Base-by-base conservation (phyloP, 2,113 vertebrate genomes). In the Phylloscopus trochiloides region DNA sequence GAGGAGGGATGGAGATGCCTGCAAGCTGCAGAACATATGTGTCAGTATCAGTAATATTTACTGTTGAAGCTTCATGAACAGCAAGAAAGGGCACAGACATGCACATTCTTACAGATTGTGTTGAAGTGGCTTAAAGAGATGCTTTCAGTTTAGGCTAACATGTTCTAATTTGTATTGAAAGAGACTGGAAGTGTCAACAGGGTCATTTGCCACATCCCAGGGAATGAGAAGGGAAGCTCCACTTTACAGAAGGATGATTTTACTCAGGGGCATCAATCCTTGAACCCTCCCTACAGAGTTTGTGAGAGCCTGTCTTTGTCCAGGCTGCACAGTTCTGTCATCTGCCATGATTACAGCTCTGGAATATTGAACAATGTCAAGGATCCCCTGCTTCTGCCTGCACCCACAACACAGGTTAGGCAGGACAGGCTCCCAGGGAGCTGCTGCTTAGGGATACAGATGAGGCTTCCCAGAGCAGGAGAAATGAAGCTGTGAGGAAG, bases 81-180 rank as follows among this genome's bases (percentile, higher is more conserved):
- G 93, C 91, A 86, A 94, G 94, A 91, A 91, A 94, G 93, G 87
- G 86, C 93, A 95, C 62, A 94, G 76, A 75, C 43, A 91, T 42
- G 48, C 77, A 91, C 91, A 85, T 88, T 93, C 70, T 34, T 95
- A 90, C 96, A 97, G 92, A 96, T 92, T 96, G 94, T 88, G 90
- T 63, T 90, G 85, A 94, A 97, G 61, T 78, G 90, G 43, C 77
- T 96, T 63, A 72, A 87, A 96, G 92, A 95, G 66, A 85, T 90
- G 58, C 76, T 92, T 95, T 96, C 90, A 88, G 95, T 94, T 94
- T 95, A 86, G 85, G 59, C 92, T 97, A 92, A 83, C 92, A 90
- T 94, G 25, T 95, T 94, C 66, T 94, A 94, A 96, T 94, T 96
- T 73, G 71, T 86, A 95, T 32, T 86, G 88, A 96, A 85, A 90